Conservation (phyloP, 2,888 invertebrate species). For the Lamproptera curius region DNA sequence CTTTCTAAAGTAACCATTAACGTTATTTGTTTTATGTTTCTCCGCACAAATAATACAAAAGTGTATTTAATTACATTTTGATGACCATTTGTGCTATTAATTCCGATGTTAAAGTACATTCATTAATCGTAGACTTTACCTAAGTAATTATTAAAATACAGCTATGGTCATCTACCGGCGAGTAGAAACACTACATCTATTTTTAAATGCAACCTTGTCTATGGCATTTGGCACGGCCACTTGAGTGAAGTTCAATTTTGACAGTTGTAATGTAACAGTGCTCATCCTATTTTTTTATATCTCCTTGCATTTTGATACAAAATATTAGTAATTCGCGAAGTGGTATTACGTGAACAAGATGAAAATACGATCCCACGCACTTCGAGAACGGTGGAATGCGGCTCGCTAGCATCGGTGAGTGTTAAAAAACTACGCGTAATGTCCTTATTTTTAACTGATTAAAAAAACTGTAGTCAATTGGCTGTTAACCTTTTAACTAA, state of each 20-base stretch:
- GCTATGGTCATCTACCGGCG: conserved; percentile 45
- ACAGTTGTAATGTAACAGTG: conserved; percentile 74
- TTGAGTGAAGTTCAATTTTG: conserved; percentile 74
- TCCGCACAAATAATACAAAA: no score
- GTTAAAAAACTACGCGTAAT: conserved; percentile 41
- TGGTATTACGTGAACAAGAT: conserved; percentile 77
- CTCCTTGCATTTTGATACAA: conserved; percentile 77
- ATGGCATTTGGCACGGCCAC: conserved; percentile 68
- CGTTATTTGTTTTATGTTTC: no score
- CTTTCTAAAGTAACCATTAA: no score
- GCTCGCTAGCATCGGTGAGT: conserved; percentile 73
- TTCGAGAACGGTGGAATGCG: conserved; percentile 72
- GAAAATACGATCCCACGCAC: conserved; percentile 75
- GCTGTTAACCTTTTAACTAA: conserved; percentile 79
- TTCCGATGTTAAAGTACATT: no score
- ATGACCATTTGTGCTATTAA: no score
- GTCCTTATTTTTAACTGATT: conserved; percentile 77
- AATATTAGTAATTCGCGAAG: conserved; percentile 75
- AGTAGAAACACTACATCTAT: conserved; percentile 54
- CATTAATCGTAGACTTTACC: no score
- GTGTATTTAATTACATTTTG: no score
- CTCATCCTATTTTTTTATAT: conserved; percentile 74
- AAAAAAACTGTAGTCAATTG: conserved; percentile 78
- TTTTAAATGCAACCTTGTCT: conserved; percentile 67
- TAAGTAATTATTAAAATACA: no score